A percentile compares a stretch with the other conserved stretches of the same genome.
Evolutionary conservation across 53 echinoderm and acorn worm species (phyloP).

Genomic region (Hippasteria phrygiana): DNA sequence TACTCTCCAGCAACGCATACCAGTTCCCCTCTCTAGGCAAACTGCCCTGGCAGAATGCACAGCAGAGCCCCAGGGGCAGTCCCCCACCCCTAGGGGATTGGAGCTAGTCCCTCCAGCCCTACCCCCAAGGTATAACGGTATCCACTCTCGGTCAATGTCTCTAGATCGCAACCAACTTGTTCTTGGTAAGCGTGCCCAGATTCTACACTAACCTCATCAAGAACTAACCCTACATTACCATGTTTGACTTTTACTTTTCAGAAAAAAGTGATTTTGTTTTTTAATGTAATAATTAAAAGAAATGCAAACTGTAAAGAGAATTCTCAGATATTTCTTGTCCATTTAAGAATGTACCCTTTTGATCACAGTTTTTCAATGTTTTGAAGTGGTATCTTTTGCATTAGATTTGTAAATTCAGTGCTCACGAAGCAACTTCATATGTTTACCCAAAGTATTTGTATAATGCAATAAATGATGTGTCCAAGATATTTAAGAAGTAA

Average conservation of each 20-base stretch:
- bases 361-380: no score
- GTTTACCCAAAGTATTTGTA: no score
- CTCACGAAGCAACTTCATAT: no score
- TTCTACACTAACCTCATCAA: conserved; percentile 29
- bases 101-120: conserved; percentile 67
- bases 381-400: no score
- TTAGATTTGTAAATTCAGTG: no score
- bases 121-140: conserved; percentile 62
- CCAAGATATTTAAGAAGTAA: no score
- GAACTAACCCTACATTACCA: background rate
- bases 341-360: no score
- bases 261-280: no score
- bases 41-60: conserved; percentile 66
- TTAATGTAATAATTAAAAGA: no score
- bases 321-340: no score
- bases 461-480: no score
- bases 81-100: conserved; percentile 12
- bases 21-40: conserved; percentile 56
- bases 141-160: conserved; percentile 73
- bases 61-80: conserved; percentile 55
- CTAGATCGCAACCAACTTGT: conserved; percentile 71
- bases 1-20: conserved; percentile 63
- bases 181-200: conserved; percentile 34
- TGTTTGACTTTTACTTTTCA: background rate
- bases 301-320: no score